Evolutionary conservation across 92 coral and sea anemone genomes (phyloP).

Genomic region (Bergia sp.): DNA sequence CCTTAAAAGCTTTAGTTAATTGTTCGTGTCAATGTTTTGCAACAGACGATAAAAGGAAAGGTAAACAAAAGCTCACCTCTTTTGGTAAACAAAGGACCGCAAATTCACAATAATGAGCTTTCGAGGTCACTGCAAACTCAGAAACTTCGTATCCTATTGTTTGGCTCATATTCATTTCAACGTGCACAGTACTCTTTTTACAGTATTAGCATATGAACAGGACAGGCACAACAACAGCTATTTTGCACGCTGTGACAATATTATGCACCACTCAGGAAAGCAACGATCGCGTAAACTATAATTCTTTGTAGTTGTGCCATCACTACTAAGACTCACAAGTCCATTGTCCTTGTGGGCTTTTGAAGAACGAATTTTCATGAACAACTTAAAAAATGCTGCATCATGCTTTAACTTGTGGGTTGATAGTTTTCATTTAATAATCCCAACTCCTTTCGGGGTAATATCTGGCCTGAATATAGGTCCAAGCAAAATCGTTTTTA

Average conservation of each 20-base stretch:
- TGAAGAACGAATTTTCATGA: neutral
- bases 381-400: neutral
- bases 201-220: conserved; percentile 37
- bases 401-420: neutral
- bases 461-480: neutral
- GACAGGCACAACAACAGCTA: neutral
- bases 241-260: conserved; percentile 32
- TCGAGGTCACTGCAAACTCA: conserved; percentile 49
- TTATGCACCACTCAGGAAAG: neutral
- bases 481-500: too few relatives aligned
- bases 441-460: neutral
- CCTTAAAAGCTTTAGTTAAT: conserved; percentile 51
- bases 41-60: conserved; percentile 52
- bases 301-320: neutral
- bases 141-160: conserved; percentile 61
- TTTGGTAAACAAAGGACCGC: conserved; percentile 43
- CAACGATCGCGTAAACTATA: neutral
- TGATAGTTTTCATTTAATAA: neutral
- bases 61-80: conserved; percentile 51
- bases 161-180: conserved; percentile 50
- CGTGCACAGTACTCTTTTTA: neutral
- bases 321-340: neutral
- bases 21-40: conserved; percentile 67
- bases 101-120: conserved; percentile 45
- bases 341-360: neutral